phyloP scores from a whole-genome alignment of 2,888 invertebrate species.

The Homarus gammarus region DNA sequence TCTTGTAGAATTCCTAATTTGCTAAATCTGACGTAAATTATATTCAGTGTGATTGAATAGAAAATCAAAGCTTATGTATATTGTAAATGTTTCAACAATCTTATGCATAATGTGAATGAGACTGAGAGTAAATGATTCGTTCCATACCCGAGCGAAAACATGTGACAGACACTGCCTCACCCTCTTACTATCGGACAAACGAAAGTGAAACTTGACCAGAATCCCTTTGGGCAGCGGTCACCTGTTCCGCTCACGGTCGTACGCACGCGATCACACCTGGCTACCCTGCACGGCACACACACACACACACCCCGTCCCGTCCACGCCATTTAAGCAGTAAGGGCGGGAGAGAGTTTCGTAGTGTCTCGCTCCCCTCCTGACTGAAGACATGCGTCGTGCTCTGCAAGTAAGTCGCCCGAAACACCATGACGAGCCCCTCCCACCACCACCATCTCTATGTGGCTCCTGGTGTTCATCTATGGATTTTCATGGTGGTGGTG shows the following conservation, averaged over 20 bases:
- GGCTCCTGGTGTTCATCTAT: no score
- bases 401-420: not conserved
- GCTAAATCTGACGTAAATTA: no score
- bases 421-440: not conserved
- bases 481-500: not conserved
- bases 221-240: not conserved
- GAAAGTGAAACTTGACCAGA: constrained; percentile 1
- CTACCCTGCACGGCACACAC: not conserved
- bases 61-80: no score
- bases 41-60: no score
- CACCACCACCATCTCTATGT: no score
- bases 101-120: no score
- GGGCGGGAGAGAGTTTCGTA: not conserved
- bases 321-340: not conserved
- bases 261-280: not conserved
- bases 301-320: not conserved
- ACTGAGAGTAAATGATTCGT: no score
- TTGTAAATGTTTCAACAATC: no score
- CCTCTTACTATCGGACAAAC: not conserved
- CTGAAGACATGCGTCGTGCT: not conserved
- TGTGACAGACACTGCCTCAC: not conserved
- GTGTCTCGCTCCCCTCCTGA: not conserved
- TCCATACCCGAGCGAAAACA: not conserved
- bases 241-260: not conserved
- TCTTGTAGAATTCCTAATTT: no score